Conservation (phyloP, 2,113 vertebrate species). For the Vicugna pacos region DNA sequence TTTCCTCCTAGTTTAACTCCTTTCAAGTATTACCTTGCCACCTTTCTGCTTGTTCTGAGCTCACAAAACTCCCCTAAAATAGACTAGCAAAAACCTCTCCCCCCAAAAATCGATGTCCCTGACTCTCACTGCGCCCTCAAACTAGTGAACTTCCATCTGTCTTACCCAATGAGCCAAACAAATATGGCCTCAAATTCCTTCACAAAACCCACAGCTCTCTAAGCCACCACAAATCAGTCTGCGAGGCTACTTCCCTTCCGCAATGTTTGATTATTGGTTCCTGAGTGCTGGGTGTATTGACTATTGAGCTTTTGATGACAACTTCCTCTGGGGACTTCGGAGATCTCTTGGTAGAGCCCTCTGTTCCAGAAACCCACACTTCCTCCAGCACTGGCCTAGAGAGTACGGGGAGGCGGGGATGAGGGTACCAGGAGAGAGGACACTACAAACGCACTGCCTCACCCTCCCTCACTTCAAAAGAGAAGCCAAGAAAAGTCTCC, state of each 20-base stretch:
- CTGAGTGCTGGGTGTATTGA: background rate
- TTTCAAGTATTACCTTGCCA: background rate
- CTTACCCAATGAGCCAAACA: background rate
- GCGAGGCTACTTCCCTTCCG: background rate
- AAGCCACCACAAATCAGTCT: background rate
- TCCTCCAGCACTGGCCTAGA: background rate
- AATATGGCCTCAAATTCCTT: background rate
- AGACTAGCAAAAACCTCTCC: background rate
- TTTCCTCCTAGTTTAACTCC: background rate
- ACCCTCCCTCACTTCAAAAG: background rate
- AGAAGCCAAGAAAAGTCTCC: background rate
- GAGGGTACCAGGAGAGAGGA: background rate
- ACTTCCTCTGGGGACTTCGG: background rate
- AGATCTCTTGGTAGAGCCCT: background rate
- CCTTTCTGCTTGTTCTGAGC: background rate
- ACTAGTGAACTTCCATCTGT: background rate
- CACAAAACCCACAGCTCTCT: background rate
- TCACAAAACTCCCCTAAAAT: background rate
- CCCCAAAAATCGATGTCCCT: background rate
- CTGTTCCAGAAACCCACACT: fast-evolving
- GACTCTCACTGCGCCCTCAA: background rate
- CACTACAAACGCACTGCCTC: fast-evolving
- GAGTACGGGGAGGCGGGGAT: background rate
- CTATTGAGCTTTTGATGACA: background rate
- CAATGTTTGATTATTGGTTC: background rate